A percentile compares a stretch with the other conserved stretches of the same genome.
These are phyloP conservation scores for Phaetusa simplex DNA, from an alignment of 2,113 vertebrate genomes.

Conservation along the genomic window DNA sequence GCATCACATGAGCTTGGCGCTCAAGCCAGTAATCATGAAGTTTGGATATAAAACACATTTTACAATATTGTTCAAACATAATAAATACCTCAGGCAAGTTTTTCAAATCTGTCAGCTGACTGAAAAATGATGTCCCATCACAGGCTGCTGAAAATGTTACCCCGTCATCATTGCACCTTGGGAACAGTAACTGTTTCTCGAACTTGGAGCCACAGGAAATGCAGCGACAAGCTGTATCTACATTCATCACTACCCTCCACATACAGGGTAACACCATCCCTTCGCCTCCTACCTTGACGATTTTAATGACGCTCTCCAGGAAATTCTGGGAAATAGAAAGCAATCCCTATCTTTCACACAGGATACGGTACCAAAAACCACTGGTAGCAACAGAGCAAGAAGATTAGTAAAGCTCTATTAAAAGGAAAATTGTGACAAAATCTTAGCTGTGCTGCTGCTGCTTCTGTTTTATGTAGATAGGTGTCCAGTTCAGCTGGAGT, in stretches of 20 bases:
- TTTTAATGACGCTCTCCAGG: neutral
- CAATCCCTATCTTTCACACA: neutral
- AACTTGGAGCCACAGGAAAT: neutral
- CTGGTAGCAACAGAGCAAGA: neutral
- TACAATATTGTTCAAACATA: constrained; percentile 40
- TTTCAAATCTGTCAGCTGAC: neutral
- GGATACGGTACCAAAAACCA: neutral
- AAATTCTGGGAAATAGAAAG: neutral
- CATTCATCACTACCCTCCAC: neutral
- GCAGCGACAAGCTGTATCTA: neutral
- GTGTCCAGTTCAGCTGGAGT: neutral
- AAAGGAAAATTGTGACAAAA: neutral
- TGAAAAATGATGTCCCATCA: neutral
- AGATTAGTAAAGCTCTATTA: neutral
- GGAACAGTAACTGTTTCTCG: neutral
- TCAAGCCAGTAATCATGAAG: neutral
- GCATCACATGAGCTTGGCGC: neutral
- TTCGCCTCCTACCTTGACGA: neutral
- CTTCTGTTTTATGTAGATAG: neutral
- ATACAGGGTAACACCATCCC: neutral
- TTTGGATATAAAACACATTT: constrained; percentile 1
- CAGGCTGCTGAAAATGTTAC: neutral
- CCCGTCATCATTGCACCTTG: neutral
- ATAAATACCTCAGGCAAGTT: constrained; percentile 32
- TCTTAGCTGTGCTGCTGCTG: neutral